Percentiles rank a stretch among this genome's conserved stretches.
phyloP scores from a whole-genome alignment of 2,113 vertebrate genomes.

The Dasyornis broadbenti region DNA sequence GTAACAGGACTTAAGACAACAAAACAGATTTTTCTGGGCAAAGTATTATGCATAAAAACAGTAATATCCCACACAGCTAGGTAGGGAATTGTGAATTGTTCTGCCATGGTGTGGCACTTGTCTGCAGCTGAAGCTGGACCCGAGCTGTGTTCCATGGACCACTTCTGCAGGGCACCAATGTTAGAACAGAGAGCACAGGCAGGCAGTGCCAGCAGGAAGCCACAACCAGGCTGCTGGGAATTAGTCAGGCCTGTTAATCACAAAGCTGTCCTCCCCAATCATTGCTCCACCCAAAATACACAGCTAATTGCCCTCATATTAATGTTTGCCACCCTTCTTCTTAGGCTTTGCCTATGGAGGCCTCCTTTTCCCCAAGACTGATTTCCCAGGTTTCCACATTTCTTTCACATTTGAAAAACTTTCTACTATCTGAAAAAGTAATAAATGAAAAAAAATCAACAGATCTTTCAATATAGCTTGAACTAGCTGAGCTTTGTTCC shows the following conservation, averaged over 20 bases:
- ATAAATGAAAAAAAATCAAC: background rate
- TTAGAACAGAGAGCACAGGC: background rate
- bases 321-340: background rate
- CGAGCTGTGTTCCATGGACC: background rate
- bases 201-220: background rate
- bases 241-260: background rate
- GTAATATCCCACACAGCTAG: background rate
- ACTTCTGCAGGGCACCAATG: background rate
- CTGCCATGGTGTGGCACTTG: background rate
- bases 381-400: background rate
- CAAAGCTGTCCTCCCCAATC: background rate
- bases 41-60: background rate
- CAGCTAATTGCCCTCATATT: background rate
- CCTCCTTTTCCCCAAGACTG: background rate
- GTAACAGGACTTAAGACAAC: background rate
- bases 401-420: background rate
- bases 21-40: background rate
- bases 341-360: background rate
- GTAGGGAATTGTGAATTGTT: background rate
- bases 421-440: background rate
- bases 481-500: background rate
- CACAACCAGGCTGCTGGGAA: background rate
- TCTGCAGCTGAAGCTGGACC: background rate
- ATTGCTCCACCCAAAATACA: background rate
- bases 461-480: background rate